Base-by-base conservation (phyloP, 1,140 invertebrate species). In the Mercenaria mercenaria region DNA sequence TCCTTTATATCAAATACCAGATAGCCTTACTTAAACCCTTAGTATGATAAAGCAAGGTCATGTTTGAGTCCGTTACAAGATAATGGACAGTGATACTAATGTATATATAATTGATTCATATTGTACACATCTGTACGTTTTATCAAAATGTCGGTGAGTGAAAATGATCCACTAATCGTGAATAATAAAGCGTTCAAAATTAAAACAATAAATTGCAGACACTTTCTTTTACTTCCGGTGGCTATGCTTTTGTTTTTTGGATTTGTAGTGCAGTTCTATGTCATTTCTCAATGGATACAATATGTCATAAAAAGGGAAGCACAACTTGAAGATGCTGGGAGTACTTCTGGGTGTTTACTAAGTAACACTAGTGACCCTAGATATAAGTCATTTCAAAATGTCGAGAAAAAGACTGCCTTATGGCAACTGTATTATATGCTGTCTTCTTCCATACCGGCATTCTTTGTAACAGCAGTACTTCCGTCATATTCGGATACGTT, bases 361-460 rank as follows among this genome's bases (percentile, higher is more conserved):
- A 59, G 26, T 59, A 59, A 47, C 26, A 72, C 34, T 15, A 84
- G 37, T 26, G 34, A 50, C 41, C 69, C 84, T 10, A 37, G 29
- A 6, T 87, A 59, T 29, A 39, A 15, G 4, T 32, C 69, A 29
- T 77, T 29, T 50, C 15, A 2, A 29, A 56, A 1, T 0, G 84
- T 77, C 20, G 47, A 87, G 41, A 23, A 87, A 37, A 69, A 77
- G 26, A 77, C 84, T 18, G 43, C 84, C 15, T 11, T 32, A 34
- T 87, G 84, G 84, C 29, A 52, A 37, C 32, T 87, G 50, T 87
- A 87, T 43, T 32, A 39, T 26, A n/a, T 47, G 11, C 11, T 87
- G 26, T n/a, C 72, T 39, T 15, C 37, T 10, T 29, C 56, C 13
- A 13, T 77, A 11, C 84, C 84, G 13, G 69, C 50, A 41, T 29